A percentile compares a stretch with the other conserved stretches of the same genome.
These are phyloP conservation scores for Acinonyx jubatus DNA, from an alignment of 2,113 vertebrate genomes.

Conservation along the genomic window DNA sequence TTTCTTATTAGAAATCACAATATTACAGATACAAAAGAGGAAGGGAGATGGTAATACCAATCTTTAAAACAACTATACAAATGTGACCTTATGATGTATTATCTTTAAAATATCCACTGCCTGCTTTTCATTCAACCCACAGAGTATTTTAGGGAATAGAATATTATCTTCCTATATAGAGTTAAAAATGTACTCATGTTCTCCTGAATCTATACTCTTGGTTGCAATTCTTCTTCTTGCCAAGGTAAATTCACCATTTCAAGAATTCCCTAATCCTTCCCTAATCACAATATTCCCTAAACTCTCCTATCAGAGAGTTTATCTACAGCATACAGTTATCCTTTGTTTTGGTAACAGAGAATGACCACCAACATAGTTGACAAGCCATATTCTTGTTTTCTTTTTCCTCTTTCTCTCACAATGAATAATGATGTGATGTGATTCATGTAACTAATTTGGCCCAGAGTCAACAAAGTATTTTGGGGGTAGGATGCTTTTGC, in stretches of 20 bases:
- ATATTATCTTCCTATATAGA: background rate
- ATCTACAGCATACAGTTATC: background rate
- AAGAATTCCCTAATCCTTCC: background rate
- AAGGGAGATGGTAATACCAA: background rate
- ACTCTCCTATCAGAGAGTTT: background rate
- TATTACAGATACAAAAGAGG: background rate
- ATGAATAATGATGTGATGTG: background rate
- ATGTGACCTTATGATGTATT: background rate
- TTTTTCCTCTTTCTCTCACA: background rate
- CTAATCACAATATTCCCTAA: background rate
- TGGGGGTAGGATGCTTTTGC: background rate
- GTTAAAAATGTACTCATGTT: background rate
- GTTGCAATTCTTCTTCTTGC: background rate
- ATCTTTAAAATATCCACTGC: background rate
- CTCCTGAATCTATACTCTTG: background rate
- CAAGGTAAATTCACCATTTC: background rate
- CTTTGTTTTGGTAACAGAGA: background rate
- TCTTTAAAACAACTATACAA: background rate
- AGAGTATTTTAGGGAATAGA: background rate
- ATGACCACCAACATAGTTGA: background rate
- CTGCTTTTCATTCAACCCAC: background rate
- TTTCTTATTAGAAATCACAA: background rate
- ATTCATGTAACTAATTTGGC: background rate
- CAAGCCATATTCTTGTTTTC: background rate
- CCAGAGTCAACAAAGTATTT: background rate